phyloP scores from a whole-genome alignment of 2,888 invertebrate species.

The Podabrus alpinus region DNA sequence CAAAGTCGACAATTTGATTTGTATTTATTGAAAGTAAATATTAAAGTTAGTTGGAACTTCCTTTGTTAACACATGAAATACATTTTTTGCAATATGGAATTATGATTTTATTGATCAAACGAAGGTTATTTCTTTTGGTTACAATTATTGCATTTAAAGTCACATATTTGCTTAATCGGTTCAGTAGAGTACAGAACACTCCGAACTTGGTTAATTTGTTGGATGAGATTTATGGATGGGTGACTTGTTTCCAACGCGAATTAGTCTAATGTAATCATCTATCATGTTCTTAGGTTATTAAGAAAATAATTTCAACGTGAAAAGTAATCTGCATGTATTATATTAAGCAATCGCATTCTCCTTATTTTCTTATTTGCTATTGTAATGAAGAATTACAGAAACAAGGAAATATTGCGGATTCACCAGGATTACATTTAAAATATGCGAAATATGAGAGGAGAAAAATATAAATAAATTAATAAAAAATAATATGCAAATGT shows the following conservation, averaged over 20 bases:
- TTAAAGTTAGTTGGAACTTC: not conserved
- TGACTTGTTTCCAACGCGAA: not conserved
- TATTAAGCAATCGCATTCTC: not conserved
- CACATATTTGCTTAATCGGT: not conserved
- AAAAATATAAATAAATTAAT: not conserved
- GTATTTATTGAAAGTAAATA: conserved; percentile 4
- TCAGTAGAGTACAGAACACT: not conserved
- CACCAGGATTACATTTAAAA: not conserved
- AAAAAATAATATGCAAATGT: not conserved
- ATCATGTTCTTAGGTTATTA: conserved; percentile 7
- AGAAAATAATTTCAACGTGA: conserved; percentile 3
- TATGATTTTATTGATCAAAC: not conserved
- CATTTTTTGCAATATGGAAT: not conserved
- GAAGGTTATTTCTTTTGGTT: not conserved
- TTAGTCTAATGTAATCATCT: not conserved
- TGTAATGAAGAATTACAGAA: not conserved
- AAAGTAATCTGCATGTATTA: not conserved
- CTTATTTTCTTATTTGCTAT: not conserved
- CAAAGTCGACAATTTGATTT: conserved; percentile 3
- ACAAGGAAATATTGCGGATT: not conserved
- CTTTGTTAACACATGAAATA: not conserved
- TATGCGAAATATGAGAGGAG: not conserved
- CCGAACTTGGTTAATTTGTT: not conserved
- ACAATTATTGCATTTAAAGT: not conserved
- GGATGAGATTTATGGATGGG: not conserved